phyloP scores from a whole-genome alignment of 2,113 vertebrate genomes.

The Sapayoa aenigma region DNA sequence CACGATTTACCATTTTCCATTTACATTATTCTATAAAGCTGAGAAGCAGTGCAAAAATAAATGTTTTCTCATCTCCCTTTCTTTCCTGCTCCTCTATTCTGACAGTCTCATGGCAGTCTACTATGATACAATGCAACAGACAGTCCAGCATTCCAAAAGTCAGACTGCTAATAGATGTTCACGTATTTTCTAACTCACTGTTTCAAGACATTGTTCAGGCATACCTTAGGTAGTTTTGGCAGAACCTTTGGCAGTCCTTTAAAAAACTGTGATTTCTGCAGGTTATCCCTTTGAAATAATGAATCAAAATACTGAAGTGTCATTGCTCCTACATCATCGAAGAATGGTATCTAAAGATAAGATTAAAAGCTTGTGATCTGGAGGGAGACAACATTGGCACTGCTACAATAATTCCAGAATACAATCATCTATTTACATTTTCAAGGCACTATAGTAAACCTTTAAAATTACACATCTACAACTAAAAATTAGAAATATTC shows the following conservation, averaged over 20 bases:
- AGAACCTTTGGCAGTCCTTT: conserved; percentile 96
- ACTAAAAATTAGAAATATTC: neutral
- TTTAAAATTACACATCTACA: neutral
- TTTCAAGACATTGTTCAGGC: neutral
- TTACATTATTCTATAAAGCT: neutral
- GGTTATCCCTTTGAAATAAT: conserved; percentile 97
- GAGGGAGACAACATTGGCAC: neutral
- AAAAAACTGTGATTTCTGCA: conserved; percentile 99
- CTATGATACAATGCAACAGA: neutral
- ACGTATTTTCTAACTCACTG: neutral
- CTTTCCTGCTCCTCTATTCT: neutral
- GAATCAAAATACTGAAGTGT: conserved; percentile 98
- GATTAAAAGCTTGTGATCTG: conserved; percentile 4
- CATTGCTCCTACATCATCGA: conserved; percentile 94
- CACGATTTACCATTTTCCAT: neutral
- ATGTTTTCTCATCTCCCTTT: neutral
- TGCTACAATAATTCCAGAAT: neutral
- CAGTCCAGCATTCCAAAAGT: neutral
- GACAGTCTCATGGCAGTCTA: neutral
- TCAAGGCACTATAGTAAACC: neutral
- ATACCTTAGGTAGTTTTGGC: conserved; percentile 94
- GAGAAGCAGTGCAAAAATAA: neutral
- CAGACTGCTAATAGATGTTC: neutral
- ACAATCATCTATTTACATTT: neutral
- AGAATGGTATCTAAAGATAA: conserved; percentile 90